These are phyloP conservation scores for Aelia acuminata DNA, from an alignment of 2,888 invertebrate species.

Conservation along the genomic window DNA sequence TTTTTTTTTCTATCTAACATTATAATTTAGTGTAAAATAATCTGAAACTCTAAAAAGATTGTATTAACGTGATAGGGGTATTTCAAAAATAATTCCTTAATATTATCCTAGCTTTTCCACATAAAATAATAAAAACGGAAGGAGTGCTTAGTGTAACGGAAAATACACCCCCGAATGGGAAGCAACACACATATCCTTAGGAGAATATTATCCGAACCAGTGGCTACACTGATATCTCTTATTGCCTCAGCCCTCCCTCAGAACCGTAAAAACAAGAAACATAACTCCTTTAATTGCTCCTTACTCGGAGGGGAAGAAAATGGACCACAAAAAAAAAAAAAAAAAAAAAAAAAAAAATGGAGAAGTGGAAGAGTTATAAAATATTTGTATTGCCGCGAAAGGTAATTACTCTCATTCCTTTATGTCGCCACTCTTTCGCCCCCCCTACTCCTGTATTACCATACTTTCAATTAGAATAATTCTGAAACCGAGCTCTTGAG, in stretches of 20 bases:
- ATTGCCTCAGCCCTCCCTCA: constrained; percentile 17
- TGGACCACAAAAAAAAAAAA: constrained; percentile 43
- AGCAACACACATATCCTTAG: background rate
- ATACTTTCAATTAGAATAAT: constrained; percentile 51
- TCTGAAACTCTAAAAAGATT: no score
- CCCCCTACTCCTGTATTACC: constrained; percentile 12
- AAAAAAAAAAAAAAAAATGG: constrained; percentile 2
- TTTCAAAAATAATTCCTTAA: no score
- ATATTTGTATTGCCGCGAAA: constrained; percentile 21
- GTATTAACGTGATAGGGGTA: no score
- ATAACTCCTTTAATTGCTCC: constrained; percentile 48
- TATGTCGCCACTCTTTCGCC: constrained; percentile 41
- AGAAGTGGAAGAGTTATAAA: constrained; percentile 44
- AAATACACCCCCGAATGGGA: background rate
- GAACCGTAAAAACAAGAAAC: constrained; percentile 41
- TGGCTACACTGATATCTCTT: constrained; percentile 38
- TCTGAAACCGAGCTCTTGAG: constrained; percentile 34
- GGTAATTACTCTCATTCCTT: constrained; percentile 48
- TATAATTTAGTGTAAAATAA: no score
- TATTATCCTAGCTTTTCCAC: no score
- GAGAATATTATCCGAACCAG: constrained; percentile 22
- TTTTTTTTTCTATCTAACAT: no score
- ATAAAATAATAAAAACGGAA: background rate
- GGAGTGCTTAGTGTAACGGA: background rate
- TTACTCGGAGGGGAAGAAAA: constrained; percentile 44